Evolutionary conservation across 1,140 invertebrate species (phyloP).

Genomic region (Cardiocondyla obscurior): DNA sequence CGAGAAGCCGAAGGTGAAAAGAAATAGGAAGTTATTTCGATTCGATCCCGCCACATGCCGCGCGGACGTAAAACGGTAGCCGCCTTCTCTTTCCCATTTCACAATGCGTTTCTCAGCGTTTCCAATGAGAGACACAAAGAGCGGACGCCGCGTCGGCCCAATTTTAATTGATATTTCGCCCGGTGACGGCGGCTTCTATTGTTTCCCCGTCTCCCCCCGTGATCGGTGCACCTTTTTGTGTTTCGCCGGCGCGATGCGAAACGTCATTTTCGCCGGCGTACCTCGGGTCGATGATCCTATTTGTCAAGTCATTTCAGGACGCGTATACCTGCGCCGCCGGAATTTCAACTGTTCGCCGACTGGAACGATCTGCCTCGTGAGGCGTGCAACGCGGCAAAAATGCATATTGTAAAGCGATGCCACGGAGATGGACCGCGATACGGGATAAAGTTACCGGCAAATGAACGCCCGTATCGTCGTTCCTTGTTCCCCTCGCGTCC

Average conservation of each 20-base stretch:
- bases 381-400: slow-evolving; percentile 43
- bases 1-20: neutral
- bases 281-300: slow-evolving; percentile 64
- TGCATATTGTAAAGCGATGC: slow-evolving; percentile 47
- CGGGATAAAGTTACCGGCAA: neutral
- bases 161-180: slow-evolving; percentile 78
- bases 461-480: neutral
- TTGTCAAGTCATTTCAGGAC: slow-evolving; percentile 73
- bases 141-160: slow-evolving; percentile 55
- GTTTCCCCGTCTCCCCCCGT: slow-evolving; percentile 72
- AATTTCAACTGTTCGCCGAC: slow-evolving; percentile 49
- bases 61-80: slow-evolving; percentile 33
- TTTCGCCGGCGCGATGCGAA: slow-evolving; percentile 68
- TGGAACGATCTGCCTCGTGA: slow-evolving; percentile 42
- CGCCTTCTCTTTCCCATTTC: slow-evolving; percentile 12
- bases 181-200: slow-evolving; percentile 63
- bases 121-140: slow-evolving; percentile 26
- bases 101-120: neutral
- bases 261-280: slow-evolving; percentile 69
- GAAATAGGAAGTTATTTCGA: slow-evolving; percentile 1
- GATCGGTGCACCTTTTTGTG: slow-evolving; percentile 72
- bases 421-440: slow-evolving; percentile 14
- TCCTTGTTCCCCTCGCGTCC: too few relatives aligned
- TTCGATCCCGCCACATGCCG: slow-evolving; percentile 28
- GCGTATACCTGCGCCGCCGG: slow-evolving; percentile 48